These are phyloP conservation scores for Dendrolimus houi DNA, from an alignment of 2,888 invertebrate genomes.

Conservation along the genomic window DNA sequence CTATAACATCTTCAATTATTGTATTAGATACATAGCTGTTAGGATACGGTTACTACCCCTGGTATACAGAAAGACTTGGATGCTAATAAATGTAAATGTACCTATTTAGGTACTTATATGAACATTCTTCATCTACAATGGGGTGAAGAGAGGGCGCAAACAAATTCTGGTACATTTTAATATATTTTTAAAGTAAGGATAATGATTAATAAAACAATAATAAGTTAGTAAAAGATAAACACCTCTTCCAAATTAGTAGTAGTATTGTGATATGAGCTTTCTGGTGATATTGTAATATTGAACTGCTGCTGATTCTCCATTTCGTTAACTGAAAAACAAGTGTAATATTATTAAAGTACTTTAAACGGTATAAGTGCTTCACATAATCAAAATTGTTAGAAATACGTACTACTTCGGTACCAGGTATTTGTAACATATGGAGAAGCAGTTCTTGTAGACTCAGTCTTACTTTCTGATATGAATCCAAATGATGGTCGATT, in stretches of 20 bases:
- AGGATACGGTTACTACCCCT: too few relatives aligned
- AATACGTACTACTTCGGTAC: slow-evolving; percentile 63
- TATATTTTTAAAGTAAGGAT: neutral
- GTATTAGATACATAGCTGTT: too few relatives aligned
- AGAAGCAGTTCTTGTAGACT: slow-evolving; percentile 45
- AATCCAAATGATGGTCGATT: slow-evolving; percentile 75
- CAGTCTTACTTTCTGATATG: slow-evolving; percentile 42
- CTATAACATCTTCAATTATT: too few relatives aligned
- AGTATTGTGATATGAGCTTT: slow-evolving; percentile 44
- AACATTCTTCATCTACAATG: too few relatives aligned
- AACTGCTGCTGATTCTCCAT: slow-evolving; percentile 56
- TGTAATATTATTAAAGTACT: slow-evolving; percentile 6
- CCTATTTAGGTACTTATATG: too few relatives aligned
- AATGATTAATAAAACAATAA: neutral
- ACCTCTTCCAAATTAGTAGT: slow-evolving; percentile 45
- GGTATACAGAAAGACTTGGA: too few relatives aligned
- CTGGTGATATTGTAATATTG: slow-evolving; percentile 59
- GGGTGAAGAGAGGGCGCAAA: too few relatives aligned
- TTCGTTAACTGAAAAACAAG: slow-evolving; percentile 73
- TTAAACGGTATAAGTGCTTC: neutral
- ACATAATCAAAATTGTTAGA: slow-evolving; percentile 1
- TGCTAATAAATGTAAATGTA: too few relatives aligned
- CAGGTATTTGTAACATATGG: slow-evolving; percentile 59
- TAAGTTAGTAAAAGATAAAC: slow-evolving; percentile 11
- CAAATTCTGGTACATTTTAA: too few relatives aligned